These are phyloP conservation scores for Onchidella celtica DNA, from an alignment of 2,888 invertebrate genomes.

Conservation along the genomic window DNA sequence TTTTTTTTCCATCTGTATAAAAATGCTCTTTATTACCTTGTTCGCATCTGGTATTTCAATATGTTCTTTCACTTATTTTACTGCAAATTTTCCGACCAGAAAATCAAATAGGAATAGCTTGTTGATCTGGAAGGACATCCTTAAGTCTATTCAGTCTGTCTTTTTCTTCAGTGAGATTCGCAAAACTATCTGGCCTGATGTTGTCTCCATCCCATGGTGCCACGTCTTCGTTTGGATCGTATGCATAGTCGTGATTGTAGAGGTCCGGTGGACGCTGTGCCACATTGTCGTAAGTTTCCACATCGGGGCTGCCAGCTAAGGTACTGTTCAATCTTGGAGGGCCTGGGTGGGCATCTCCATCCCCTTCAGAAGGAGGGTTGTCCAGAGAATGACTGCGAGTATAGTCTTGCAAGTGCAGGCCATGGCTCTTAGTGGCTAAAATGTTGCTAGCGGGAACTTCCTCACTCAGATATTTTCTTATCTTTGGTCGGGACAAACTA, in stretches of 20 bases:
- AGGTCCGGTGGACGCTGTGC: not conserved
- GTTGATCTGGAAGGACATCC: constrained; percentile 40
- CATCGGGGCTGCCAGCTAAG: constrained; percentile 27
- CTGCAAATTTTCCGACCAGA: too few species aligned
- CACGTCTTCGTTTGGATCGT: constrained; percentile 42
- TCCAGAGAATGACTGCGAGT: constrained; percentile 31
- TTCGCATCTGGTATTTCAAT: too few species aligned
- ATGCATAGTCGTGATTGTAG: not conserved
- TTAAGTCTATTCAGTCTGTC: constrained; percentile 20
- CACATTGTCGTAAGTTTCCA: constrained; percentile 26
- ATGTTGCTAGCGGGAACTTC: constrained; percentile 14
- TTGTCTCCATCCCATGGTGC: constrained; percentile 28
- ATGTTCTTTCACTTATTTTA: too few species aligned
- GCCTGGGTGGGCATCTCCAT: not conserved
- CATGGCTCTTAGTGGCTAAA: not conserved
- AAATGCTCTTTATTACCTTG: too few species aligned
- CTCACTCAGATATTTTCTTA: constrained; percentile 36
- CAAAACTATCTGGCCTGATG: not conserved
- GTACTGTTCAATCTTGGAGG: constrained; percentile 31
- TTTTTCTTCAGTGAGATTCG: not conserved
- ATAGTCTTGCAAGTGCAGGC: constrained; percentile 8
- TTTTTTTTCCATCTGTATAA: too few species aligned
- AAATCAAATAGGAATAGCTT: constrained; percentile 41
- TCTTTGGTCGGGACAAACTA: not conserved
- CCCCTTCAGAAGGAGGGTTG: constrained; percentile 3